Conservation (phyloP, 2,797 vertebrate genomes). For the Rousettus madagascariensis region DNA sequence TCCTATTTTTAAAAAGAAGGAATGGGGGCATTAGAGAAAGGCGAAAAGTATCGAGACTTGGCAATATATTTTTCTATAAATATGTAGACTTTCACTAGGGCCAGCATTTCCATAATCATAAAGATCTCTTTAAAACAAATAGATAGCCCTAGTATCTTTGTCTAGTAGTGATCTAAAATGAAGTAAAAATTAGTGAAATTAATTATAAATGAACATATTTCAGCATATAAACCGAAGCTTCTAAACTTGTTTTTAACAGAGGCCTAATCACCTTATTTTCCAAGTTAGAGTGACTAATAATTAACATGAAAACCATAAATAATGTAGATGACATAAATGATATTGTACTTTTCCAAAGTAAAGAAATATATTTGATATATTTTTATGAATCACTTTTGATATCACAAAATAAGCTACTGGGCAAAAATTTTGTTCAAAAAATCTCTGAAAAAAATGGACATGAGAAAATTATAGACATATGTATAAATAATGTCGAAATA, state of each 20-base stretch:
- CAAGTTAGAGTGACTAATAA: slow-evolving; percentile 4
- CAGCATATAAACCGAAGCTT: not conserved
- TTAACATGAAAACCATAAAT: slow-evolving; percentile 39
- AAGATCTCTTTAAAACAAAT: slow-evolving; percentile 23
- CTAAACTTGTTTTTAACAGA: not conserved
- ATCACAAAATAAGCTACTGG: slow-evolving; percentile 12
- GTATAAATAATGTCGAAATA: slow-evolving; percentile 31
- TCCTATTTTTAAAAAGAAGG: not conserved
- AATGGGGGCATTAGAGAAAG: not conserved
- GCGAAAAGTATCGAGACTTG: not conserved
- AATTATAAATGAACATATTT: slow-evolving; percentile 11
- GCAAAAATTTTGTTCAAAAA: not conserved
- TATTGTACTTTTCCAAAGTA: slow-evolving; percentile 2
- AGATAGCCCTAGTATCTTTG: not conserved
- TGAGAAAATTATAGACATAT: not conserved
- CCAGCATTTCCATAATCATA: slow-evolving; percentile 10
- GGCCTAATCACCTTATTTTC: slow-evolving; percentile 32
- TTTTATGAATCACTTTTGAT: not conserved
- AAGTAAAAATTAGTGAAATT: slow-evolving; percentile 17
- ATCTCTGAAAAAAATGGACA: not conserved
- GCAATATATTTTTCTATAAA: not conserved
- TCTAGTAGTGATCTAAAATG: not conserved
- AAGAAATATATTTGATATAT: slow-evolving; percentile 27
- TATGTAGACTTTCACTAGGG: slow-evolving; percentile 31
- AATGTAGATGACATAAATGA: not conserved